Evolutionary conservation across 1,140 invertebrate species (phyloP), one percentile per base, ranked within the genome.

Genomic region (Cyphomyrmex costatus): DNA sequence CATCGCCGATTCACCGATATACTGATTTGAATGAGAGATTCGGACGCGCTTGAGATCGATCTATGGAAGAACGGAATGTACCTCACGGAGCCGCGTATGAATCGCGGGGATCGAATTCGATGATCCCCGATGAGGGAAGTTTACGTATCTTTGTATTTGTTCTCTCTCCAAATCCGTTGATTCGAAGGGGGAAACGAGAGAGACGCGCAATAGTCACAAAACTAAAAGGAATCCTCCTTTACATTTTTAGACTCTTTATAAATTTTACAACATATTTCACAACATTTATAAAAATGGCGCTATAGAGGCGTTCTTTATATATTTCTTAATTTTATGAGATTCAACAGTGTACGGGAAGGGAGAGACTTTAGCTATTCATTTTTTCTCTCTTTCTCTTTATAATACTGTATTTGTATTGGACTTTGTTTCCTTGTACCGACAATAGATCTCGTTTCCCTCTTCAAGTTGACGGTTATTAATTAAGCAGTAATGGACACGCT

Each of bases 211-310:
- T 24, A 46, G 78, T 71, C 65, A 16, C 30, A 58, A 73, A 73
- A 82, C 70, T 49, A 83, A 60, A 58, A 74, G 56, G 79, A 83
- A 83, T 73, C 27, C 12, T 60, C 79, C 36, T 60, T 80, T 46
- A 68, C 46, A 14, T 33, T 56, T 80, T 80, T 70, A 68, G 63
- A 83, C 79, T 83, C 68, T 83, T 89, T 88, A 91, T 92, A 91
- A 90, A 92, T 92, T 90, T 91, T 87, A 88, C 79, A 83, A 73
- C 85, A 87, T 92, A 92, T 91, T 89, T 90, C 85, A 87, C 53
- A 73, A 83, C 86, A 88, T 91, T 85, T 63, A 60, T 68, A 61
- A 60, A 71, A 71, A 63, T 68, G 70, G 21, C 56, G 21, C 56
- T 77, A 71, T 56, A 46, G 65, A 51, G 42, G 51, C 27, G 51